Evolutionary conservation across 1,140 invertebrate species (phyloP).

Genomic region (Megalopta genalis): DNA sequence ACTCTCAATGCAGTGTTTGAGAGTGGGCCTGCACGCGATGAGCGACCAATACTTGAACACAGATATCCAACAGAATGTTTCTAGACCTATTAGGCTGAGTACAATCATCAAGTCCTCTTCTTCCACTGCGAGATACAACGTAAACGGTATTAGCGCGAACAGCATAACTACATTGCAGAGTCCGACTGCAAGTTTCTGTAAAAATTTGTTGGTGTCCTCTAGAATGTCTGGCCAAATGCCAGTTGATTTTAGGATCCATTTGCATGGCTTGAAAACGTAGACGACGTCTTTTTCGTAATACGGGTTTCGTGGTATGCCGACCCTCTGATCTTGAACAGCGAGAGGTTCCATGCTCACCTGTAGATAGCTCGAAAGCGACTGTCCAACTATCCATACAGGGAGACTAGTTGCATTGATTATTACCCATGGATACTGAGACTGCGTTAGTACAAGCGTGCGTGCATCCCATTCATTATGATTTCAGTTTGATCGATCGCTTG

Average conservation of each 20-base stretch:
- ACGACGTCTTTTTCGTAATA: constrained; percentile 26
- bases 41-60: constrained; percentile 48
- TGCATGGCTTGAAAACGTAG: constrained; percentile 29
- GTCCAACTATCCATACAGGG: constrained; percentile 14
- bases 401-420: constrained; percentile 39
- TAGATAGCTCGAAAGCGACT: constrained; percentile 11
- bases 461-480: neutral
- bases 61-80: constrained; percentile 31
- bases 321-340: no score
- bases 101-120: constrained; percentile 18
- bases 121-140: constrained; percentile 37
- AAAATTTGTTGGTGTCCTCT: neutral
- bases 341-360: neutral
- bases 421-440: neutral
- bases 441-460: neutral
- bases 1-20: constrained; percentile 46
- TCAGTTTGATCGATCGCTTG: neutral
- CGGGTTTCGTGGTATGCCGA: neutral
- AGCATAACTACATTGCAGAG: constrained; percentile 26
- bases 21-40: neutral
- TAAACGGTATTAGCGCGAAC: constrained; percentile 38
- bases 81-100: constrained; percentile 28
- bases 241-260: constrained; percentile 37
- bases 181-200: constrained; percentile 11
- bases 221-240: constrained; percentile 55